Conservation (phyloP, 1,140 invertebrate genomes). For the Pygmarrhopalites habei region DNA sequence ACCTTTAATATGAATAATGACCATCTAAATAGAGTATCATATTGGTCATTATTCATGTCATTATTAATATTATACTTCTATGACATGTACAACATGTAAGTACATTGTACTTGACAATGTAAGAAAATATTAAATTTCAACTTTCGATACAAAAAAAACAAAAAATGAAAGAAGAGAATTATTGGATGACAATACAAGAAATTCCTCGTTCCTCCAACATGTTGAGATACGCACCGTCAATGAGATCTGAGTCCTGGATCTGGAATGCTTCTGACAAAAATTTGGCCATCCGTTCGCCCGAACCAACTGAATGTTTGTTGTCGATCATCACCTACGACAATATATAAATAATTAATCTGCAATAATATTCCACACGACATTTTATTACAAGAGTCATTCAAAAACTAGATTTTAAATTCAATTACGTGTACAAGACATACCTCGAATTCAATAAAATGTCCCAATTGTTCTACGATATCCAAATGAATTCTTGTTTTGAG, state of each 20-base stretch:
- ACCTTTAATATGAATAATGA: no score
- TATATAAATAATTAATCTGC: not conserved
- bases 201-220: not conserved
- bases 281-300: constrained; percentile 63
- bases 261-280: constrained; percentile 61
- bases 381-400: not conserved
- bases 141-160: no score
- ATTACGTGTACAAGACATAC: constrained; percentile 47
- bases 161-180: no score
- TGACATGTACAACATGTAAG: no score
- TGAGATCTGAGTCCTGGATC: constrained; percentile 59
- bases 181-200: not conserved
- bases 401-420: no score
- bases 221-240: constrained; percentile 71
- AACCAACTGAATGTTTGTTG: constrained; percentile 60
- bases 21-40: no score
- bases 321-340: constrained; percentile 20
- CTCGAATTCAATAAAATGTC: constrained; percentile 84
- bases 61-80: no score
- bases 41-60: no score
- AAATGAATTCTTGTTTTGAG: constrained; percentile 77
- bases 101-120: no score
- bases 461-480: constrained; percentile 71
- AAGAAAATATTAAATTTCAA: no score
- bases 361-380: not conserved